Percentiles rank a stretch among this genome's conserved stretches.
Evolutionary conservation across 2,113 vertebrate genomes (phyloP).

Genomic region (Saccopteryx leptura): DNA sequence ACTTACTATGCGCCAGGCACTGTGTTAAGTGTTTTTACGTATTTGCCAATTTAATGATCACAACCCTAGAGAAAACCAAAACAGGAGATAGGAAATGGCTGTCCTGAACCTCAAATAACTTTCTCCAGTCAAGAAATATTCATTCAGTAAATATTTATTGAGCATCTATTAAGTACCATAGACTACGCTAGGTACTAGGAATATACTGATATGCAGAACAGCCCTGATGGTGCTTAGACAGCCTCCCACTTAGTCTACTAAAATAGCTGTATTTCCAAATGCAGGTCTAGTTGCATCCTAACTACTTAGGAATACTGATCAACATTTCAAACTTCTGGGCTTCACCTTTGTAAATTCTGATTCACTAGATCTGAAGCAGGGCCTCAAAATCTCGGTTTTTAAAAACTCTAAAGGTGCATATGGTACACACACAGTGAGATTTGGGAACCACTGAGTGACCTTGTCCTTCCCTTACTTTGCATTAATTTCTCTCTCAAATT

Average conservation of each 20-base stretch:
- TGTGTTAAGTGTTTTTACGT: neutral
- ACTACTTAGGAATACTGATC: neutral
- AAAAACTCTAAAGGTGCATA: neutral
- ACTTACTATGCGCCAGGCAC: neutral
- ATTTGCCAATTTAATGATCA: conserved; percentile 17
- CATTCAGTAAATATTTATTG: neutral
- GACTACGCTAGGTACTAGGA: neutral
- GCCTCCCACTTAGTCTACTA: neutral
- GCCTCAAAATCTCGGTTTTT: neutral
- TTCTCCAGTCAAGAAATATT: conserved; percentile 47
- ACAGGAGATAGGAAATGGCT: neutral
- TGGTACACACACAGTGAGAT: neutral
- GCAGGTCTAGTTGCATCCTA: neutral
- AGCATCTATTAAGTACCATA: neutral
- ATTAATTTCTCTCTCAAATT: conserved; percentile 28
- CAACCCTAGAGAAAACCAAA: neutral
- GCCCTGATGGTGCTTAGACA: neutral
- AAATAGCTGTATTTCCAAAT: conserved; percentile 26
- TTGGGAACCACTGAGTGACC: neutral
- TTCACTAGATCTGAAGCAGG: neutral
- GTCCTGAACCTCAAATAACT: conserved; percentile 28
- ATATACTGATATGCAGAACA: conserved; percentile 11
- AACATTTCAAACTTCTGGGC: conserved; percentile 3
- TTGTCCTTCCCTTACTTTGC: neutral
- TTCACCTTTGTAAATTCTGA: conserved; percentile 52